Evolutionary conservation across 2,888 invertebrate genomes (phyloP), one percentile per base, ranked within the genome.

Genomic region (Podabrus alpinus): DNA sequence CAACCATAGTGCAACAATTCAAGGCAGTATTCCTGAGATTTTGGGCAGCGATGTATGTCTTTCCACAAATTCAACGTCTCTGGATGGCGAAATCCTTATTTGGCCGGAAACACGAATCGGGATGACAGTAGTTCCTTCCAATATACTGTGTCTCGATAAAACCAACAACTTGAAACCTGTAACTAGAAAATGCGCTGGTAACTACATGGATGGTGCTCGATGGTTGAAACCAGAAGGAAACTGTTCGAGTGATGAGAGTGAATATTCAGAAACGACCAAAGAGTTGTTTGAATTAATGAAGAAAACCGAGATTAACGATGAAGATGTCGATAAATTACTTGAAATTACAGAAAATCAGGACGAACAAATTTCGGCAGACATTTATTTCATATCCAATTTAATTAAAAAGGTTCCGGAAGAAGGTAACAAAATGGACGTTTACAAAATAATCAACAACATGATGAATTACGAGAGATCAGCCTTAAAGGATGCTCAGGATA

Each of bases 81-180:
- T 45, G 3, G 64, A 74, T 29, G 64, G 21, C 2, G 66, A 61
- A 9, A 70, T 60, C 9, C 29, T 80, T 11, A 69, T 61, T 68
- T 90, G 89, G 90, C 88, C 87, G 69, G 80, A 88, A 75, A 89
- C 89, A 24, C 79, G 81, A 17, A 87, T 89, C 25, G 90, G 90
- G 0, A 88, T 89, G 71, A 87, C 88, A 60, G 86, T 88, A 0
- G 88, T 90, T 1, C 89, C 91, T 2, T 45, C 45, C 45, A 86
- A 86, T 59, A 88, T 89, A 78, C 88, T 91, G 76, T 92, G 92
- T 78, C 84, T 92, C 70, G 89, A 90, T 83, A 81, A 84, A 13
- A 90, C 90, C 80, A 91, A 90, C 1, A 45, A 45, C 4, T n/a
- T n/a, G 7, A 85, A 90, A 72, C 91, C 91, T 9, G 88, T 90